Evolutionary conservation across 2,113 vertebrate species (phyloP).

Genomic region (Cranoglanis bouderius): DNA sequence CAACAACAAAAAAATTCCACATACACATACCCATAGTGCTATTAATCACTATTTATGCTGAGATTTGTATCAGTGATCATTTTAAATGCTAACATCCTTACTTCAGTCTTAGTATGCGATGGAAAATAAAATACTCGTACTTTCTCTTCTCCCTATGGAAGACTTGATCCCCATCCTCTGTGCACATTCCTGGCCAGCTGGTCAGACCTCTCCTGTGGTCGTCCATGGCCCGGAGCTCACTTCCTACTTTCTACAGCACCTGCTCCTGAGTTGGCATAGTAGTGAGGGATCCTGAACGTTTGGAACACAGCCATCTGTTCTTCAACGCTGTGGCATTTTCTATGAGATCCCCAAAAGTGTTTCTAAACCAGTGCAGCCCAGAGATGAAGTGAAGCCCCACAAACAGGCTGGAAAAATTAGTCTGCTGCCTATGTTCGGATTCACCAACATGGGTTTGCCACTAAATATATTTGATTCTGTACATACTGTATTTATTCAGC

Average conservation of each 20-base stretch:
- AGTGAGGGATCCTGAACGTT: slow-evolving; percentile 61
- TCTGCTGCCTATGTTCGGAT: slow-evolving; percentile 1
- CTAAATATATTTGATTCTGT: not conserved
- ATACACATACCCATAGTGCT: not conserved
- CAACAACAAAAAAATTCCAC: not conserved
- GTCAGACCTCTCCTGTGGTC: slow-evolving; percentile 71
- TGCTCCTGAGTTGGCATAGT: slow-evolving; percentile 70
- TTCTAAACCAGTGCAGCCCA: slow-evolving; percentile 31
- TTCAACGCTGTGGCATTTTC: slow-evolving; percentile 56
- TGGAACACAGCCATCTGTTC: slow-evolving; percentile 71
- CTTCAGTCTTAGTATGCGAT: not conserved
- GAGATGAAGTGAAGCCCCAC: slow-evolving; percentile 27
- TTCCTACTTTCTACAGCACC: slow-evolving; percentile 73
- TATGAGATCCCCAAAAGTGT: slow-evolving; percentile 46
- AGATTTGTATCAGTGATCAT: not conserved
- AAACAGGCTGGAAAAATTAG: not conserved
- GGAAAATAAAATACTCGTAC: not conserved
- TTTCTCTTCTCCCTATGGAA: not conserved
- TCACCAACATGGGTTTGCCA: not conserved
- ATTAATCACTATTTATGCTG: not conserved
- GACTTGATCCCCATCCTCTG: slow-evolving; percentile 44
- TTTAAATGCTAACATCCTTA: not conserved
- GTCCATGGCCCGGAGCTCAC: slow-evolving; percentile 63
- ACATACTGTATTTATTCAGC: too few relatives aligned
- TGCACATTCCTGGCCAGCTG: slow-evolving; percentile 68